Evolutionary conservation across 2,797 vertebrate genomes (phyloP).

Genomic region (Poeciliopsis turneri): DNA sequence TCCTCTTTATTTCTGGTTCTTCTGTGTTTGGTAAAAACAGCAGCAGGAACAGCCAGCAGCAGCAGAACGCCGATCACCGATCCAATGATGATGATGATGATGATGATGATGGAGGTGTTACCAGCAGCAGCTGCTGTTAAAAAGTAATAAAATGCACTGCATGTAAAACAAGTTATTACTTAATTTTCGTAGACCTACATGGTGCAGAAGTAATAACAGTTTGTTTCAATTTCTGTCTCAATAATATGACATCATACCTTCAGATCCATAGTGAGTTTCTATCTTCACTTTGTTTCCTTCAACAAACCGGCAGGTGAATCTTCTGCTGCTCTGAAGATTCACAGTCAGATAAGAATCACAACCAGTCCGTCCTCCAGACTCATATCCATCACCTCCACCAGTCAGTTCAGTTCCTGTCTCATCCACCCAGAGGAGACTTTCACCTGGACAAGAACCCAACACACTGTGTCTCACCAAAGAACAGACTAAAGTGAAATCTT

Average conservation of each 20-base stretch:
- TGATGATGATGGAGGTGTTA: background rate
- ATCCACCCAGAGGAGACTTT: too few species aligned
- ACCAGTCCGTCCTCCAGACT: background rate
- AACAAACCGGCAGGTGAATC: background rate
- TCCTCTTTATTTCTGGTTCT: background rate
- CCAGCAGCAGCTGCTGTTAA: background rate
- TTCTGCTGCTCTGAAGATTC: background rate
- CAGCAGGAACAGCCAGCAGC: background rate
- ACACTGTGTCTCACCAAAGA: background rate
- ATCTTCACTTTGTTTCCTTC: background rate
- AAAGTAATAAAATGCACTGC: background rate
- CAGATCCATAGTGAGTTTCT: background rate
- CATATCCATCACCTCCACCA: too few species aligned
- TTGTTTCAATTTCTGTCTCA: too few species aligned
- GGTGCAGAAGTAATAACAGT: too few species aligned
- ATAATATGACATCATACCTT: slow-evolving; percentile 1
- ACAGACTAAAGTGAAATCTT: background rate
- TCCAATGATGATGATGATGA: background rate
- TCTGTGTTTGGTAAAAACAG: background rate
- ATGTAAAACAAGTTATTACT: background rate
- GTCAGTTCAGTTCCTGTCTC: too few species aligned
- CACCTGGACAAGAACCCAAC: background rate
- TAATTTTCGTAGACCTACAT: background rate
- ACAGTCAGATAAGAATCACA: background rate
- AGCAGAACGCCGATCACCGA: background rate